Evolutionary conservation across 2,113 vertebrate genomes (phyloP), one percentile per base, ranked within the genome.

Genomic region (Tachysurus fulvidraco): DNA sequence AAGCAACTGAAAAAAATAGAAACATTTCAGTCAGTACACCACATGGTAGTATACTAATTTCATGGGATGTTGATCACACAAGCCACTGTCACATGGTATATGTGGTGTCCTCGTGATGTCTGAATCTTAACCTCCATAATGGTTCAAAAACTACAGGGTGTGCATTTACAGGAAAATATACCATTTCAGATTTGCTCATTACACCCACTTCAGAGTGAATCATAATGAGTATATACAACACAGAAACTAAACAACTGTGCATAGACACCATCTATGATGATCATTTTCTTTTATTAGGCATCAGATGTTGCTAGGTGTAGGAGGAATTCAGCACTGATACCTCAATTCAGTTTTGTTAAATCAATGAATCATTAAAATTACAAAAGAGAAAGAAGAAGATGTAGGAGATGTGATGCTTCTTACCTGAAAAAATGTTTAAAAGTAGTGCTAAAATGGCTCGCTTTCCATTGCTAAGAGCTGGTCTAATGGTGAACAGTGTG

Each of bases 401-500:
- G n/a, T 4, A 13, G n/a, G 25, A 5, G n/a, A 28, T 54, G n/a
- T 30, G 1, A 52, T 52, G 52, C n/a, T 62, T 69, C 30, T 64
- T 89, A 91, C 91, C 85, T 83, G 91, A 91, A 44, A 79, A 36
- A 83, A 89, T 80, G 86, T 90, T 91, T 54, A 90, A 89, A 46
- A 92, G 4, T 81, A 91, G 80, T 16, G 89, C 88, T 28, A 77
- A 57, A 28, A 81, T 28, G 85, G 84, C 84, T 60, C 88, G 90
- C 54, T 83, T 90, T 14, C 90, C 83, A 30, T 65, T 71, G 69
- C 2, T 83, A 17, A 91, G 55, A 62, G 91, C 84, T 25, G 85
- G 84, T 16, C 85, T 85, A 83, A 91, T 88, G 23, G 83, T 69
- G 17, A 90, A 55, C 62, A 91, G 83, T 36, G 89, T 73, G 1